phyloP scores from a whole-genome alignment of 2,113 vertebrate genomes.

The Oryctolagus cuniculus region mOryCun1.1 NC_091433.1:24429001-24429500 shows the following conservation, averaged over 20 bases:
- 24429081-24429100: not conserved
- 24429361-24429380: not conserved
- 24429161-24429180: fast-evolving
- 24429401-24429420: not conserved
- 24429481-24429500: no score
- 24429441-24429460: not conserved
- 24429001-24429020: not conserved
- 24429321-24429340: no score
- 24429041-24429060: not conserved
- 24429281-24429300: fast-evolving
- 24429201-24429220: not conserved
- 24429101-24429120: not conserved
- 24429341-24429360: not conserved
- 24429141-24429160: not conserved
- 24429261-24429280: not conserved
- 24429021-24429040: not conserved
- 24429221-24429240: not conserved
- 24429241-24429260: not conserved
- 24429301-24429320: no score
- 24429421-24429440: not conserved
- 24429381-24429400: not conserved
- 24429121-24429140: not conserved
- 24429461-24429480: not conserved
- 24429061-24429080: not conserved
- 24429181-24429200: not conserved